These are phyloP conservation scores for Leptinotarsa haldemani DNA, from an alignment of 2,888 invertebrate genomes.

Conservation along the genomic window DNA sequence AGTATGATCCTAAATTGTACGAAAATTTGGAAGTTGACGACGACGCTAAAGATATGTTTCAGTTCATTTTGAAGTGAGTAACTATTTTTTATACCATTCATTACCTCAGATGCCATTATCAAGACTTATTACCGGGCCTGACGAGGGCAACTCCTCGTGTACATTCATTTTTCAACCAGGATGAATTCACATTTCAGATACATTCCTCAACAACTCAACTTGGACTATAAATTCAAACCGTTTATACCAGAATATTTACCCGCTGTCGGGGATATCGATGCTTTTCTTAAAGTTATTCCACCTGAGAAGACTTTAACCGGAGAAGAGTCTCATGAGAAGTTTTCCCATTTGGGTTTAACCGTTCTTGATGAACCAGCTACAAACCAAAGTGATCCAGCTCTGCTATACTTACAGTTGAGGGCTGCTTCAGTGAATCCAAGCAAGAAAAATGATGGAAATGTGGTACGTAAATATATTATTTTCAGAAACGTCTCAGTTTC, in stretches of 20 bases:
- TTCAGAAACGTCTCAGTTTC: neutral
- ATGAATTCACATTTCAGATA: constrained; percentile 72
- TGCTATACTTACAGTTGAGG: constrained; percentile 90
- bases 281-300: constrained; percentile 92
- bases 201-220: constrained; percentile 90
- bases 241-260: constrained; percentile 98
- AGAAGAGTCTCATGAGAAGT: constrained; percentile 54
- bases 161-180: too few relatives aligned
- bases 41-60: constrained; percentile 92
- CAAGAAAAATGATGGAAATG: constrained; percentile 58
- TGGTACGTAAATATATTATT: constrained; percentile 38
- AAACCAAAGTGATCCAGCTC: constrained; percentile 94
- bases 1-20: constrained; percentile 87
- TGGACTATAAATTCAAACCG: constrained; percentile 90
- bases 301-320: constrained; percentile 73
- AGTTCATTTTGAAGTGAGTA: constrained; percentile 85
- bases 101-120: too few relatives aligned
- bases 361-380: constrained; percentile 96
- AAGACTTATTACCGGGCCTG: too few relatives aligned
- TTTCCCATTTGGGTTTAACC: constrained; percentile 72
- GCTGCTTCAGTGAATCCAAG: constrained; percentile 70
- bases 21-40: constrained; percentile 83
- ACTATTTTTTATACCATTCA: neutral
- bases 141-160: too few relatives aligned
- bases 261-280: constrained; percentile 98